A percentile compares a stretch with the other conserved stretches of the same genome.
Evolutionary conservation across 2,888 invertebrate genomes (phyloP).

Genomic region (Onchidella celtica): DNA sequence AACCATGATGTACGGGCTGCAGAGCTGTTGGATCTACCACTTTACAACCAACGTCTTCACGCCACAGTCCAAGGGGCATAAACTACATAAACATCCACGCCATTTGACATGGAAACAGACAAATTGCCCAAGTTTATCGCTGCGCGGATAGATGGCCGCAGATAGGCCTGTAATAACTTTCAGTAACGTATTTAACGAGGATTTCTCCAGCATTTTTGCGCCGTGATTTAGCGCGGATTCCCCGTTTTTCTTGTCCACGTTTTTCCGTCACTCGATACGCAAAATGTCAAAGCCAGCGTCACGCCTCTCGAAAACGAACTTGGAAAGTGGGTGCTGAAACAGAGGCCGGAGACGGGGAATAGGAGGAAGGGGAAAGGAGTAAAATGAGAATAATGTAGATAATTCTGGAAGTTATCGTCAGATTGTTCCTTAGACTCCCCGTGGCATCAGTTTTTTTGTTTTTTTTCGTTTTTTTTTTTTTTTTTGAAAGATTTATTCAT

Average conservation of each 20-base stretch:
- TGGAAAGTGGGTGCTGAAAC: too few relatives aligned
- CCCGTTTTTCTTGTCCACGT: slow-evolving; percentile 17
- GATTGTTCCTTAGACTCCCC: too few relatives aligned
- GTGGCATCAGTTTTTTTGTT: too few relatives aligned
- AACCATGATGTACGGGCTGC: too few relatives aligned
- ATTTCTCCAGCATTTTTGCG: slow-evolving; percentile 2
- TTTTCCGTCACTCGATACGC: slow-evolving; percentile 21
- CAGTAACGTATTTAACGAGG: slow-evolving; percentile 32
- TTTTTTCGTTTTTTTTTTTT: neutral
- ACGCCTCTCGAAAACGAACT: neutral
- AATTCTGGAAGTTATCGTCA: slow-evolving; percentile 14
- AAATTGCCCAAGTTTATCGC: slow-evolving; percentile 28
- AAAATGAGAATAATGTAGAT: slow-evolving; percentile 23
- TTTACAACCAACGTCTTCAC: too few relatives aligned
- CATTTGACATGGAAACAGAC: slow-evolving; percentile 26
- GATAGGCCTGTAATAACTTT: slow-evolving; percentile 39
- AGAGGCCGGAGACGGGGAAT: neutral
- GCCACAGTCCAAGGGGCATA: neutral
- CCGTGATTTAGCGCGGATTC: slow-evolving; percentile 15
- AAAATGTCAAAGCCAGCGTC: slow-evolving; percentile 12
- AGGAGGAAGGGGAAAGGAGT: neutral
- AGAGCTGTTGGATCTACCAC: too few relatives aligned
- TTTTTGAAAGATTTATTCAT: slow-evolving; percentile 13
- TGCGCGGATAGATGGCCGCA: slow-evolving; percentile 6
- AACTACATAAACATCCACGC: slow-evolving; percentile 2